Percentiles rank a stretch among this genome's conserved stretches.
These are phyloP conservation scores for Hippopotamyrus pictus DNA, from an alignment of 2,797 vertebrate species.

Conservation along the genomic window DNA sequence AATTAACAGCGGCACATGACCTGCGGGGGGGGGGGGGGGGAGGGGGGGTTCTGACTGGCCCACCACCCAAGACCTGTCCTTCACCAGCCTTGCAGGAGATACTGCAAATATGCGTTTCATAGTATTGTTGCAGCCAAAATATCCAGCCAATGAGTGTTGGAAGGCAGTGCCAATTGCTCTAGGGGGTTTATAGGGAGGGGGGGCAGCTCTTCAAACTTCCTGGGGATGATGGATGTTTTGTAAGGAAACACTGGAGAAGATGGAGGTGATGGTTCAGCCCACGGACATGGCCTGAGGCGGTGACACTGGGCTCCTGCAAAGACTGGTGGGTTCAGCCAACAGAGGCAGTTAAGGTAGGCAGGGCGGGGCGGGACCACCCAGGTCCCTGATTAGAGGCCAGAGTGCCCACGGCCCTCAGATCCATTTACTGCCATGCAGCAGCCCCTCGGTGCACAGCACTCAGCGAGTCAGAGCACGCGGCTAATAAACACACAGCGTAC, in stretches of 20 bases:
- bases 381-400: not conserved
- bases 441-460: not conserved
- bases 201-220: not conserved
- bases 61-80: not conserved
- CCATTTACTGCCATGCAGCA: not conserved
- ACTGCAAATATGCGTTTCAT: not conserved
- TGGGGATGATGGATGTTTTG: not conserved
- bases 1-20: not conserved
- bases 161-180: not conserved
- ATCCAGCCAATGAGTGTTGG: not conserved
- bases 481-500: not conserved
- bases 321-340: not conserved
- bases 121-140: not conserved
- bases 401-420: not conserved
- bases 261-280: not conserved
- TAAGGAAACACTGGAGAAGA: not conserved
- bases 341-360: not conserved
- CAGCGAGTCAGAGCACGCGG: not conserved
- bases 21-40: not conserved
- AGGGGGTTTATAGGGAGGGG: not conserved
- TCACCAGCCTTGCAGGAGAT: not conserved
- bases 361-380: not conserved
- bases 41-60: not conserved
- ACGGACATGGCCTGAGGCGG: not conserved
- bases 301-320: not conserved